Conservation (phyloP, 35 echinoderm and acorn worm species). For the Ptychodera flava region DNA sequence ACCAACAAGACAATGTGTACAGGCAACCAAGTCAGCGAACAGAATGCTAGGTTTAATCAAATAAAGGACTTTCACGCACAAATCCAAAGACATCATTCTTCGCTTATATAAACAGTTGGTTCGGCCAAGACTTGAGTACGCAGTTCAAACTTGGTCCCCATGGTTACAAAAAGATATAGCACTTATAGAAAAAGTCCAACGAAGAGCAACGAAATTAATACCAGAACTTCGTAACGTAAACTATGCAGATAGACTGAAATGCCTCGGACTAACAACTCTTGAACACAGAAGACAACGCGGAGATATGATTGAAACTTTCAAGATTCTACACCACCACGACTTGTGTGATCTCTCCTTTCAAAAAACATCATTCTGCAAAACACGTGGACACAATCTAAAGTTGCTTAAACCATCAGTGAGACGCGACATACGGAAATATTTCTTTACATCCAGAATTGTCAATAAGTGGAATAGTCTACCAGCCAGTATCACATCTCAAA, state of each 20-base stretch:
- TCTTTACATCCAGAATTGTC: background rate
- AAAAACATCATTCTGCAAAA: background rate
- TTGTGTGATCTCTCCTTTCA: background rate
- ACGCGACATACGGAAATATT: background rate
- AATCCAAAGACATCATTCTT: background rate
- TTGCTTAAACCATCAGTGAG: background rate
- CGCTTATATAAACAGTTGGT: constrained; percentile 33
- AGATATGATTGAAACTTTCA: constrained; percentile 30
- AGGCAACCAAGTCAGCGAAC: background rate
- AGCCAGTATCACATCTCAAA: too few species aligned
- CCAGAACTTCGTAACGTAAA: background rate
- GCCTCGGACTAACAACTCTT: constrained; percentile 6
- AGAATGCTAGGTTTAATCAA: background rate
- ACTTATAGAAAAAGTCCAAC: background rate
- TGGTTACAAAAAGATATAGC: constrained; percentile 10
- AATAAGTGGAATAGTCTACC: background rate
- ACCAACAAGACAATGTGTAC: background rate
- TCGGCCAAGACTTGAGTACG: constrained; percentile 41
- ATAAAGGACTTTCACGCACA: constrained; percentile 26
- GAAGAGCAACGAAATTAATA: background rate
- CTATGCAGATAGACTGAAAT: background rate
- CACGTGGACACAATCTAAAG: background rate
- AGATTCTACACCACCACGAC: background rate
- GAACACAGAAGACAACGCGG: constrained; percentile 39
- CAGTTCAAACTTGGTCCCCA: constrained; percentile 18